These are phyloP conservation scores for Neolamprologus ventralis DNA, from an alignment of 2,113 vertebrate genomes.

Conservation along the genomic window DNA sequence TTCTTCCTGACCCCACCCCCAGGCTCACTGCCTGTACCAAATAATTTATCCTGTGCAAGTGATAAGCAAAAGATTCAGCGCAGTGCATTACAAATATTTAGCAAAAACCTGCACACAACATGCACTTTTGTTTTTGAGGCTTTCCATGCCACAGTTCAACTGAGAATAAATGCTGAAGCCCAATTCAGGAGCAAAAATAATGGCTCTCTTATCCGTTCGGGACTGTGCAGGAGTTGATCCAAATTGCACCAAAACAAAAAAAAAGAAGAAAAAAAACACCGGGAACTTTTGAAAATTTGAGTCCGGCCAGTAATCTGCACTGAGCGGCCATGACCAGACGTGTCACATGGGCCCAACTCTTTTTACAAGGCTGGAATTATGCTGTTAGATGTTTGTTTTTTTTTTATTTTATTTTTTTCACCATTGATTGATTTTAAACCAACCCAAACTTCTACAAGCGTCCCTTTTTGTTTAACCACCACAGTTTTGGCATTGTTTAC, in stretches of 20 bases:
- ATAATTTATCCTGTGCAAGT: not conserved
- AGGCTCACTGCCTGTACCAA: not conserved
- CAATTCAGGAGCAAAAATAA: not conserved
- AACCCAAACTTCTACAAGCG: not conserved
- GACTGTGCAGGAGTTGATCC: not conserved
- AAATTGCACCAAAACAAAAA: not conserved
- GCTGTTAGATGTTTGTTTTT: not conserved
- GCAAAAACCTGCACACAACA: not conserved
- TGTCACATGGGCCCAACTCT: not conserved
- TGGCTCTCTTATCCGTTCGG: not conserved
- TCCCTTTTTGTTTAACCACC: not conserved
- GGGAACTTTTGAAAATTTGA: not conserved
- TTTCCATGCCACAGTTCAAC: not conserved
- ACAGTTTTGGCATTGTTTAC: not conserved
- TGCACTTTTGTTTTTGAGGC: not conserved
- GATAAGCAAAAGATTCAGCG: not conserved
- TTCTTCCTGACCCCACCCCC: not conserved
- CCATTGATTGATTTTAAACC: not conserved
- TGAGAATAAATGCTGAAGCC: not conserved
- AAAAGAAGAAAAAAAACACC: not conserved
- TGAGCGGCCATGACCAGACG: not conserved
- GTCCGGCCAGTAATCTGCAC: not conserved
- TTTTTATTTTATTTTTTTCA: not conserved
- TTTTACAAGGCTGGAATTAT: not conserved
- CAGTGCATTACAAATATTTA: not conserved